Base-by-base conservation (phyloP, 1,140 invertebrate species). In the Tetramorium simillimum region DNA sequence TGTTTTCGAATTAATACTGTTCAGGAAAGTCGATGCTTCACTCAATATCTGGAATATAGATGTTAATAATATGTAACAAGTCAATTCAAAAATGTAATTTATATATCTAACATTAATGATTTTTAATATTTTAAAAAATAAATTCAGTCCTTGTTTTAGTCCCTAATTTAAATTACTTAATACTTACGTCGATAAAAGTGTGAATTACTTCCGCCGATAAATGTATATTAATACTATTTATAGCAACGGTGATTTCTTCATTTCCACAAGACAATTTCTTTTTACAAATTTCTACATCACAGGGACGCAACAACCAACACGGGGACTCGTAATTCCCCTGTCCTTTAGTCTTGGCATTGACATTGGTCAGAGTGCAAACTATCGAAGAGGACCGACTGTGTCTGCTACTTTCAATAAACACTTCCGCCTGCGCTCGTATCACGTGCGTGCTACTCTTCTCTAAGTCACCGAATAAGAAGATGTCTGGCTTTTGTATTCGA, bases 401-500 rank as follows among this genome's bases (percentile, higher is more conserved):
- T 67, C 95, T 95, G 21, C 97, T 97, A 93, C 97, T 97, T 91
- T 98, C 97, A 5, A 97, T 95, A 9, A 97, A 95, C 2, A 98
- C 95, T 94, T 98, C 97, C 9, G 97, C 96, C 93, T 97, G 96
- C 2, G 98, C 95, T 7, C 98, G 95, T 60, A 98, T 95, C 24
- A 97, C 96, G 88, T 97, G 96, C n/a, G 97, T 96, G 82, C 97
- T 96, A n/a, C 95, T 96, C 21, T 96, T 96, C 40, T 96, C 96
- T 7, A 96, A 95, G 91, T 97, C 97, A 16, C 97, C 97, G 91
- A 97, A 97, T 69, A 98, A 95, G 92, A 98, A 97, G 40, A 98
- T 95, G 93, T 98, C 97, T 16, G 97, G 97, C 89, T 97, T 97
- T 60, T 97, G 96, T 85, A 97, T 96, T 91, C 97, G 96, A 16